These are phyloP conservation scores for Tipula unca DNA, from an alignment of 2,888 invertebrate species.

Conservation along the genomic window DNA sequence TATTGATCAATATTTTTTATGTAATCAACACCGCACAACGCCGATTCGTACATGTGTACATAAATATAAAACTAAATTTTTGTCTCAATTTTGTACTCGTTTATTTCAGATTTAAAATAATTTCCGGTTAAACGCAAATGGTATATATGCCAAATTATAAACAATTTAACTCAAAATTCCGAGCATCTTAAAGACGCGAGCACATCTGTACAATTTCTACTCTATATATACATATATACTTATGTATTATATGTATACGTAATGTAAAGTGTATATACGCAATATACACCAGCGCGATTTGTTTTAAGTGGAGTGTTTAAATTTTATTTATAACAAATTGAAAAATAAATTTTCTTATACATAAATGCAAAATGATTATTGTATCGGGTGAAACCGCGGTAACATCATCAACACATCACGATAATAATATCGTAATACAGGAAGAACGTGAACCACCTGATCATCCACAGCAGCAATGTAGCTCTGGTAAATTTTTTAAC, in stretches of 20 bases:
- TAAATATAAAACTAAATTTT: neutral
- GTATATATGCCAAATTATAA: neutral
- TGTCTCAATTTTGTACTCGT: neutral
- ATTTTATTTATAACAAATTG: neutral
- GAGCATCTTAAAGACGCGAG: neutral
- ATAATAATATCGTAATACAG: neutral
- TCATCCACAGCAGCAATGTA: neutral
- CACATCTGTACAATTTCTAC: neutral
- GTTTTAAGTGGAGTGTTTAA: neutral
- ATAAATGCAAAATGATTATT: slow-evolving; percentile 18
- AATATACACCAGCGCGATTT: neutral
- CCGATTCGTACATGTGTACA: neutral
- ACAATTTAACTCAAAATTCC: neutral
- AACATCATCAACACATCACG: neutral
- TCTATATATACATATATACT: neutral
- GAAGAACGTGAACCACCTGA: slow-evolving; percentile 18
- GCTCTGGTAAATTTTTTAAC: neutral
- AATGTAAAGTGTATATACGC: neutral
- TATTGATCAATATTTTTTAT: neutral
- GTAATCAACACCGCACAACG: neutral
- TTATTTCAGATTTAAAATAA: neutral
- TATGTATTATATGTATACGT: neutral
- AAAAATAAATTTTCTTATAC: neutral
- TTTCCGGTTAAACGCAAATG: neutral
- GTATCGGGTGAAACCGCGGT: slow-evolving; percentile 9